These are phyloP conservation scores for Cuniculus paca DNA, from an alignment of 2,797 vertebrate species.

Conservation along the genomic window DNA sequence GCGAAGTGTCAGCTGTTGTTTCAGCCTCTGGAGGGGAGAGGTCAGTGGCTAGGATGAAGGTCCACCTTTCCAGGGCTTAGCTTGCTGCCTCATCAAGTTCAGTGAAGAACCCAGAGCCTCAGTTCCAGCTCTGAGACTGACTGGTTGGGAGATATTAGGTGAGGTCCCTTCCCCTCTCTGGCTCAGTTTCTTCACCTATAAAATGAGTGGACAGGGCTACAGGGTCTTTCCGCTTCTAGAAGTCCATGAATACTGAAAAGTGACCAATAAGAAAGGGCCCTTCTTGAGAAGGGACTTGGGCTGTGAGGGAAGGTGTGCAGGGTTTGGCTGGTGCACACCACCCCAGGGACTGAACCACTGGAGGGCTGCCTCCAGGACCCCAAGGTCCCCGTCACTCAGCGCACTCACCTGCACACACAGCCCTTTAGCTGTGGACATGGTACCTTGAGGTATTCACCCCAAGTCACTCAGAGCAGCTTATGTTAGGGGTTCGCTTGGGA, in stretches of 20 bases:
- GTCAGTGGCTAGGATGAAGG: neutral
- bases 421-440: neutral
- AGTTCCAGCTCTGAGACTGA: neutral
- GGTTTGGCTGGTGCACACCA: no score
- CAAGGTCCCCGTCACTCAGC: neutral
- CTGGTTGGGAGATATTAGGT: neutral
- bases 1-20: neutral
- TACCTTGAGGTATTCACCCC: neutral
- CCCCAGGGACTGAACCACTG: neutral
- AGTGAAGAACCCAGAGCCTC: neutral
- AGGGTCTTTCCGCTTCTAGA: neutral
- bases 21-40: neutral
- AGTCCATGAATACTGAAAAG: neutral
- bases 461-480: neutral
- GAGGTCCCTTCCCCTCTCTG: neutral
- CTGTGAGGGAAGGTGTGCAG: neutral
- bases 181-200: slow-evolving; percentile 2
- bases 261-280: neutral
- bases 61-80: neutral
- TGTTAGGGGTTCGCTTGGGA: neutral
- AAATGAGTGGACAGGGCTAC: neutral
- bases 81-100: neutral
- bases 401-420: neutral
- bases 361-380: neutral
- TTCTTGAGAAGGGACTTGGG: neutral